Evolutionary conservation across 2,113 vertebrate species (phyloP), one percentile per base, ranked within the genome.

Genomic region (Brienomyrus longianalis): DNA sequence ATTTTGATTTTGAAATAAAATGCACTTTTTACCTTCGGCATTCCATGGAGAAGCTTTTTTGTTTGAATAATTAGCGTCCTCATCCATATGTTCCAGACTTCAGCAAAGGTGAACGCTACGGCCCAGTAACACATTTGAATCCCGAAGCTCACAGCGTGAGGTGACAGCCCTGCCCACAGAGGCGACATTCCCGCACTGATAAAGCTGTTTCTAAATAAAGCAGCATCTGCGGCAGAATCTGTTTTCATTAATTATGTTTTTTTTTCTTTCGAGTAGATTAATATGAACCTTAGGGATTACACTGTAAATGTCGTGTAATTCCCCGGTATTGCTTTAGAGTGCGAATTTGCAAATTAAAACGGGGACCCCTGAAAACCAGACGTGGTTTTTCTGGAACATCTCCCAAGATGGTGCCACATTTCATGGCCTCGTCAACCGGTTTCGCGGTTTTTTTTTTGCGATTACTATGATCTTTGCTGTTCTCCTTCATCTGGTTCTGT

Each of bases 1-100:
- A 70, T 83, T 83, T 83, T 47, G 80, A 47, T 83, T 23, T 84
- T 48, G 19, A 84, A 83, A 83, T 43, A 83, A 83, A 83, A 83
- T 43, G 43, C 35, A 83, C 35, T 47, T 47, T 84, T 23, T 48
- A 84, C 47, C 47, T 45, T 84, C 9, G n/a, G 47, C 17, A n/a
- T 47, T 84, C 21, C 2, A 84, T n/a, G 83, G 47, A 48, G 19
- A 8, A 4, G 10, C 2, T 23, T 19, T 84, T 48, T 31, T 83
- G 48, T 48, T 84, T 10, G 39, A 84, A 23, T 83, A 83, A 83
- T 47, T 83, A 47, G 45, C 31, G 3, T 21, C 19, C 80, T 84
- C 7, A 13, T 70, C 62, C 62, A 70, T 70, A 70, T 70, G 62
- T 70, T 31, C 62, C 62, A 31, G 62, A 70, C 62, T 31, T 13